phyloP scores from a whole-genome alignment of 2,797 vertebrate species.

The Pseudomugil tenellus region DNA sequence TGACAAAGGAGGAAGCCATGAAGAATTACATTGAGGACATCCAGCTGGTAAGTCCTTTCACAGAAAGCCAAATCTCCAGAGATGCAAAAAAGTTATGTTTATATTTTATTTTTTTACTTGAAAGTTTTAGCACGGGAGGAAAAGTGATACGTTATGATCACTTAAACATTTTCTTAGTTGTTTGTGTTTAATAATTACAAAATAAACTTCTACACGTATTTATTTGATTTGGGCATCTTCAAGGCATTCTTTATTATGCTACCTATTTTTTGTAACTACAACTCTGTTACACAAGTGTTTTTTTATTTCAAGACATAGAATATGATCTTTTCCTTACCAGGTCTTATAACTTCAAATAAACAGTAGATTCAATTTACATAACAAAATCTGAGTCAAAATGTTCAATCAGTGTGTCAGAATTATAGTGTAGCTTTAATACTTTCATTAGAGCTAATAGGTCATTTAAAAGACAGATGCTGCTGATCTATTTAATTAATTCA shows the following conservation, averaged over 20 bases:
- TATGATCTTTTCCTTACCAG: neutral
- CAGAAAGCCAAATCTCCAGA: slow-evolving; percentile 19
- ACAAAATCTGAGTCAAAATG: too few relatives aligned
- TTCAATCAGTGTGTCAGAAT: too few relatives aligned
- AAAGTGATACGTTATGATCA: neutral
- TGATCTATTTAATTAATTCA: too few relatives aligned
- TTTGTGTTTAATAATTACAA: too few relatives aligned
- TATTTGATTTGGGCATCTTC: neutral
- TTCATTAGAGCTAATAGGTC: too few relatives aligned
- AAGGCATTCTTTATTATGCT: neutral
- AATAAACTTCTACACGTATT: neutral
- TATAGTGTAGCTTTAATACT: too few relatives aligned
- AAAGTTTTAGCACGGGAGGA: neutral
- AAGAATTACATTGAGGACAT: slow-evolving; percentile 95
- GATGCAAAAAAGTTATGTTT: slow-evolving; percentile 9
- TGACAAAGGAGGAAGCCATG: slow-evolving; percentile 96
- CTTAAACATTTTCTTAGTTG: neutral
- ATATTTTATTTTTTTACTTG: neutral
- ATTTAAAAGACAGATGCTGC: too few relatives aligned
- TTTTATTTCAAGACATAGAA: neutral
- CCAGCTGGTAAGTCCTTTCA: slow-evolving; percentile 88
- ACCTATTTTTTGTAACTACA: neutral
- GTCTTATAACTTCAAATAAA: neutral
- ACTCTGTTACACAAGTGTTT: neutral
- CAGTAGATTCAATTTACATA: neutral